Base-by-base conservation (phyloP, 2,113 vertebrate genomes). In the Connochaetes taurinus region DNA sequence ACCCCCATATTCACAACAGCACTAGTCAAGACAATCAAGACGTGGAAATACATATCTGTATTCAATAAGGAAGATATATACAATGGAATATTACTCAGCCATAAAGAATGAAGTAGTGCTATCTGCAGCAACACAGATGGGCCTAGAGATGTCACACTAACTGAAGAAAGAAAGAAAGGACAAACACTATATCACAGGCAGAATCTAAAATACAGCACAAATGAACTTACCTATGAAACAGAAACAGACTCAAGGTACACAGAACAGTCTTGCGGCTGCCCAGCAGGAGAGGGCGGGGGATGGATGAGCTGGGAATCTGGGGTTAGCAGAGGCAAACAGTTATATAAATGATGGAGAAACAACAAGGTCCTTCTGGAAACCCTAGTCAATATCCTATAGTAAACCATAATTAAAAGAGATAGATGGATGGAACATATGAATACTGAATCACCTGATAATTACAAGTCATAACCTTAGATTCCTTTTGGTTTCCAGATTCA, bases 241-340 rank as follows among this genome's bases (percentile, higher is more conserved):
- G 33, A 83, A 53, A 53, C 33, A 14, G 50, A n/a, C 19, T n/a
- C 3, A 14, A 83, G 80, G 13, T 4, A 0, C 0, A 83, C 19
- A 36, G 50, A n/a, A 36, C 33, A 52, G 50, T 7, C 19, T 25
- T n/a, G 6, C 12, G 0, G 33, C 8, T 53, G 50, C 50, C 50
- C 7, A 36, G 19, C 3, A 0, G 12, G 50, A 53, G 6, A 12
- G 33, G 10, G 47, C 0, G 0, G 31, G 33, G 10, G 17, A 14
- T 2, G 33, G 11, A 14, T 36, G 80, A 52, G 7, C 0, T 8
- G 80, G 50, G 50, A 53, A n/a, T 25, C 21, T 53, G 19, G 33
- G 19, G 13, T 53, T 25, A 53, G 33, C 31, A 53, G 33, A 82
- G 23, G 50, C 80, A 82, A 82, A 13, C 31, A 4, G 23, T 23